Evolutionary conservation across 2,113 vertebrate species (phyloP).

Genomic region (Taxidea taxus): DNA sequence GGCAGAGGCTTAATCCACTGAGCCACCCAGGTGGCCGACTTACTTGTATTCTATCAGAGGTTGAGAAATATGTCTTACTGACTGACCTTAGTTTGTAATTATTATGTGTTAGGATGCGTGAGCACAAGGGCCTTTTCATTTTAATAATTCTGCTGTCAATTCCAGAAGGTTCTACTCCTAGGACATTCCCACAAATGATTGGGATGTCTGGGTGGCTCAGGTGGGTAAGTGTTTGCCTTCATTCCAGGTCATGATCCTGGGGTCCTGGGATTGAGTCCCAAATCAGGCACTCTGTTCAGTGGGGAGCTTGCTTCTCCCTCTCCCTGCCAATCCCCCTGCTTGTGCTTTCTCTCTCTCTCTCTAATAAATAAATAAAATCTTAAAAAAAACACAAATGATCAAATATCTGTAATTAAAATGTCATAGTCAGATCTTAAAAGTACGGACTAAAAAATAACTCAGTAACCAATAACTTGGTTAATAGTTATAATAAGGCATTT

Average conservation of each 20-base stretch:
- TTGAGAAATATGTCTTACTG: neutral
- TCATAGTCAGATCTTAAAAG: conserved; percentile 3
- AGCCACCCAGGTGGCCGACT: too few relatives aligned
- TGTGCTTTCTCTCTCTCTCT: neutral
- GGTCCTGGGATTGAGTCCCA: neutral
- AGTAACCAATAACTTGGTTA: neutral
- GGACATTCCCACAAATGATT: neutral
- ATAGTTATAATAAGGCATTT: neutral
- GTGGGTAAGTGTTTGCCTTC: neutral
- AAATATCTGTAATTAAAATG: neutral
- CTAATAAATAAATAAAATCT: neutral
- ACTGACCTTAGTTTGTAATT: neutral
- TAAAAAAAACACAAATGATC: neutral
- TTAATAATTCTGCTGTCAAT: neutral
- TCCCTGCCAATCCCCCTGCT: neutral
- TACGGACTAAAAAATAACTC: neutral
- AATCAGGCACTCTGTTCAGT: neutral
- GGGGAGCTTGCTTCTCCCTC: neutral
- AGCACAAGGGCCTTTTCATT: neutral
- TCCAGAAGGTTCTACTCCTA: neutral
- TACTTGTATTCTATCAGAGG: neutral
- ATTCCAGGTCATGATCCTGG: neutral
- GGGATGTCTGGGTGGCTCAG: neutral
- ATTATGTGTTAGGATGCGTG: neutral
- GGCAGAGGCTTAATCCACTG: too few relatives aligned